A percentile compares a stretch with the other conserved stretches of the same genome.
Evolutionary conservation across 2,888 invertebrate genomes (phyloP).

Genomic region (Rhagonycha lutea): DNA sequence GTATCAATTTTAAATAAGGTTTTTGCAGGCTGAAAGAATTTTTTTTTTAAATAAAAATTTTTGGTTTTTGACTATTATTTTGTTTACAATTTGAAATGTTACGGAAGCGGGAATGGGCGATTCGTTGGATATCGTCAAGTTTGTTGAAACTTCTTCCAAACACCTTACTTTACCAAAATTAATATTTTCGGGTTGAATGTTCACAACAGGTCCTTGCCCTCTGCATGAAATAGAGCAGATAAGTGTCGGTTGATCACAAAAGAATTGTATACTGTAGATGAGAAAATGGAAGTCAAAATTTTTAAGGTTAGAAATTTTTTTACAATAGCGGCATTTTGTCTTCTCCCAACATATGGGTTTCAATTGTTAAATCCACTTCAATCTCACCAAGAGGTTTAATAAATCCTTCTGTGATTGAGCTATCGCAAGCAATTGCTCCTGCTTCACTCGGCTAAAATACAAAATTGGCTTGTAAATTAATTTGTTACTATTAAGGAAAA

Average conservation of each 20-base stretch:
- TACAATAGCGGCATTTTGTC: constrained; percentile 41
- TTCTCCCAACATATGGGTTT: constrained; percentile 55
- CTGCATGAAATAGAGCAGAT: constrained; percentile 58
- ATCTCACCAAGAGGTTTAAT: constrained; percentile 57
- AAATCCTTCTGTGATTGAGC: constrained; percentile 48
- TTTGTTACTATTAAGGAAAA: background rate
- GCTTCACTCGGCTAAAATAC: constrained; percentile 20
- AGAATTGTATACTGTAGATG: constrained; percentile 36
- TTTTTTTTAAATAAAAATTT: background rate
- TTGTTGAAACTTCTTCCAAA: constrained; percentile 57
- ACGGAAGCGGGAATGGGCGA: constrained; percentile 66
- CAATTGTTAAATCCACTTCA: constrained; percentile 55
- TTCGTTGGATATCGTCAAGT: constrained; percentile 66
- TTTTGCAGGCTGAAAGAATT: constrained; percentile 56
- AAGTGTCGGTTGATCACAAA: constrained; percentile 22
- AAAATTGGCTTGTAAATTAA: background rate
- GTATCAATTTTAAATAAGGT: constrained; percentile 48
- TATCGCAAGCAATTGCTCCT: constrained; percentile 24
- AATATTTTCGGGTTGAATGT: constrained; percentile 62
- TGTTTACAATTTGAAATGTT: constrained; percentile 7
- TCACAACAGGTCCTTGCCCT: constrained; percentile 71
- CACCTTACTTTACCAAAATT: constrained; percentile 68
- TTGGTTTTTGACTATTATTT: background rate
- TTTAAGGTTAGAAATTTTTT: background rate
- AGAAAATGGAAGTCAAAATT: background rate